These are phyloP conservation scores for Scaptomyza flava DNA, from an alignment of 2,888 invertebrate genomes.

Conservation along the genomic window DNA sequence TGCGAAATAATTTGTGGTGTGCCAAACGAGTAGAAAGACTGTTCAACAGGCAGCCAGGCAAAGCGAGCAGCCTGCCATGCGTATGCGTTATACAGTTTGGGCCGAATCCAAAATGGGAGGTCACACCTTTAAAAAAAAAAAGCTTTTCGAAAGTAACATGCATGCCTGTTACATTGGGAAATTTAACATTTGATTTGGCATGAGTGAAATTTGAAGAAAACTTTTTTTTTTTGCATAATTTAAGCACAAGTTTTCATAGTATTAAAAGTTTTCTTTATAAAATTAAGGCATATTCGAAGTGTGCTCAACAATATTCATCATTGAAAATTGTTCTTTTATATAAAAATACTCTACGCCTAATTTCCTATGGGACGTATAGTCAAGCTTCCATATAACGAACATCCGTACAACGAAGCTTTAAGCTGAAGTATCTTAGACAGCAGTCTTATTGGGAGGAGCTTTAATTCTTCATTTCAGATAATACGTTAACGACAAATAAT, in stretches of 20 bases:
- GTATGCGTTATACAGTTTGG: slow-evolving; percentile 50
- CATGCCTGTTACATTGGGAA: background rate
- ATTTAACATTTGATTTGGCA: slow-evolving; percentile 25
- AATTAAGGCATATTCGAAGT: slow-evolving; percentile 19
- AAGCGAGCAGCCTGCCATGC: slow-evolving; percentile 35
- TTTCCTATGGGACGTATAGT: slow-evolving; percentile 7
- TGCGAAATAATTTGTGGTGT: slow-evolving; percentile 74
- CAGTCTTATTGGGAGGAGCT: too few species aligned
- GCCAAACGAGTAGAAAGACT: slow-evolving; percentile 54
- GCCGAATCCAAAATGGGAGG: background rate
- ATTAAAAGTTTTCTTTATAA: slow-evolving; percentile 26
- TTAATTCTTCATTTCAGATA: too few species aligned
- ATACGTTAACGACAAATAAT: too few species aligned
- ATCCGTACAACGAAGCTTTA: too few species aligned
- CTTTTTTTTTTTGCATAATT: slow-evolving; percentile 23
- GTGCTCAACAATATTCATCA: background rate
- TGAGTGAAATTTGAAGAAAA: slow-evolving; percentile 17
- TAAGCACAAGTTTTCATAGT: slow-evolving; percentile 26
- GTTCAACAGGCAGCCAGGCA: slow-evolving; percentile 65
- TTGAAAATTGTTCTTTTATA: slow-evolving; percentile 3
- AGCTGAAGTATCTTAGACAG: too few species aligned
- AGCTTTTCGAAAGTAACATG: background rate
- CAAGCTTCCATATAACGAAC: too few species aligned
- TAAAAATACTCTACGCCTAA: background rate
- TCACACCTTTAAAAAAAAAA: slow-evolving; percentile 1